Percentiles rank a stretch among this genome's conserved stretches.
Evolutionary conservation across 2,888 invertebrate species (phyloP).

Genomic region (Tiliacea aurago): DNA sequence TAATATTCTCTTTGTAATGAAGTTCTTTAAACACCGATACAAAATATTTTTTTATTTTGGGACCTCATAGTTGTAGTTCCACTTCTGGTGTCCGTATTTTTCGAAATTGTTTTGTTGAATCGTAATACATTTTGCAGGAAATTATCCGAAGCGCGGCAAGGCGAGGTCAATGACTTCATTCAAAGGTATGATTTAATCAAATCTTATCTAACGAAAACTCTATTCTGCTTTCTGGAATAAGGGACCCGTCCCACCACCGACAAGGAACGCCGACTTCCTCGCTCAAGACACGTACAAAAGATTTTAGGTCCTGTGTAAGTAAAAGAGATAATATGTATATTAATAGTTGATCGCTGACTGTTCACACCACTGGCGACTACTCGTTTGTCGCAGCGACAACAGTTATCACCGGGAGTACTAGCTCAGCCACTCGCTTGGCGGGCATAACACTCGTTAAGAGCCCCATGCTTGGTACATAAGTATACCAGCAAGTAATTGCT

Average conservation of each 20-base stretch:
- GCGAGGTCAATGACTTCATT: conserved; percentile 54
- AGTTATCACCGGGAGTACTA: background rate
- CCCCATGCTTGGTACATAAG: background rate
- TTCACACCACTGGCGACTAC: background rate
- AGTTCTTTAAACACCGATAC: too few species aligned
- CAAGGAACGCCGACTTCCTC: background rate
- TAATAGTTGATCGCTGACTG: background rate
- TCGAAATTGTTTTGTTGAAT: background rate
- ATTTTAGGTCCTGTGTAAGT: background rate
- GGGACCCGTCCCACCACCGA: background rate
- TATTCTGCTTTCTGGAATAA: background rate
- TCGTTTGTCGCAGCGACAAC: background rate
- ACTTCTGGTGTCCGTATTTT: background rate
- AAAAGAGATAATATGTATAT: background rate
- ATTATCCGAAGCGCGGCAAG: conserved; percentile 36
- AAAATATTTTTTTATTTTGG: too few species aligned
- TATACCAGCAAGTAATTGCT: background rate
- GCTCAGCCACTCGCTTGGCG: background rate
- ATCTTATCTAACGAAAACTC: background rate
- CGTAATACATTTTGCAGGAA: conserved; percentile 46
- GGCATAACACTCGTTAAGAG: too few species aligned
- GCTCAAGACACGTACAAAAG: background rate
- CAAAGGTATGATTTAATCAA: conserved; percentile 59
- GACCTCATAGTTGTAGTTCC: too few species aligned
- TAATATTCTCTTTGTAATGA: too few species aligned